Evolutionary conservation across 2,797 vertebrate species (phyloP).

Genomic region (Myioborus miniatus): DNA sequence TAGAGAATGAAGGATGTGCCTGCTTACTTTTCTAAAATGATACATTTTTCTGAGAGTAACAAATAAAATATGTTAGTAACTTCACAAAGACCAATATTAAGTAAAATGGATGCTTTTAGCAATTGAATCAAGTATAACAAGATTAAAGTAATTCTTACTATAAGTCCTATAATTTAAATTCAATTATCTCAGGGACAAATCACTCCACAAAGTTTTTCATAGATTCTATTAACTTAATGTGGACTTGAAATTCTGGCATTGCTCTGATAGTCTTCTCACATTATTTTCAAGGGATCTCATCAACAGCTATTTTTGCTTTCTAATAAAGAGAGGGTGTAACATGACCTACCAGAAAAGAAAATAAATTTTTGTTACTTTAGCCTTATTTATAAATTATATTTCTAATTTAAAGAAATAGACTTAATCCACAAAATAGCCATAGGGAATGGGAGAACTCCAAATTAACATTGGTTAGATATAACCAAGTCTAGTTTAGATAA

Average conservation of each 20-base stretch:
- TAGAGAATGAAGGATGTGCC: neutral
- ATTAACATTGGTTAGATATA: neutral
- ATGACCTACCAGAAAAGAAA: neutral
- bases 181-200: neutral
- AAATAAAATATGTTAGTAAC: neutral
- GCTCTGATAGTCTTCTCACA: neutral
- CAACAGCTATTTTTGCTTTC: constrained; percentile 9
- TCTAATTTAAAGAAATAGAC: neutral
- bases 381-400: neutral
- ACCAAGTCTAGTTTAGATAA: neutral
- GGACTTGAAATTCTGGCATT: neutral
- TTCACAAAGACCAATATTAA: neutral
- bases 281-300: neutral
- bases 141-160: constrained; percentile 28
- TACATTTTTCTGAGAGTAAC: neutral
- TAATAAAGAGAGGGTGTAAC: neutral
- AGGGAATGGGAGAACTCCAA: neutral
- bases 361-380: neutral
- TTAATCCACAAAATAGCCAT: neutral
- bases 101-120: neutral
- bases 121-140: neutral
- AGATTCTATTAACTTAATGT: neutral
- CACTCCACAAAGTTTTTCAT: neutral
- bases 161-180: constrained; percentile 34
- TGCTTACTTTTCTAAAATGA: neutral